phyloP scores from a whole-genome alignment of 1,140 invertebrate species.

The Cotesia typhae region DNA sequence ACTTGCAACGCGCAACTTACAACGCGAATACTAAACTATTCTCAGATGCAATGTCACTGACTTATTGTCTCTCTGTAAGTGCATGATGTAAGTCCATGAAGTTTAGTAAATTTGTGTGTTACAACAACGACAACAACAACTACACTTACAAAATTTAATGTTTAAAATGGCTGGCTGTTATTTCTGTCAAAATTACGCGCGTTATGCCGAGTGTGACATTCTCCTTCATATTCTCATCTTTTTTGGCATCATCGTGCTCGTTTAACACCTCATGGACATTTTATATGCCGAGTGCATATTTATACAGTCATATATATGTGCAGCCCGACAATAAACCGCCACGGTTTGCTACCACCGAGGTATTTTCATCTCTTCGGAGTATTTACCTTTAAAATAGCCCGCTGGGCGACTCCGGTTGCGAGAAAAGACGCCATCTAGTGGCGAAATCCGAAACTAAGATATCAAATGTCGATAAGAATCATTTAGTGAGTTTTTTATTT shows the following conservation, averaged over 20 bases:
- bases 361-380: too few relatives aligned
- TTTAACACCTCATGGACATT: slow-evolving; percentile 47
- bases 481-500: too few relatives aligned
- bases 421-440: too few relatives aligned
- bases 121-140: slow-evolving; percentile 4
- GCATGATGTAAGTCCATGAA: not conserved
- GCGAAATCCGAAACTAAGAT: too few relatives aligned
- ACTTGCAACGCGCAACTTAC: too few relatives aligned
- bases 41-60: slow-evolving; percentile 48
- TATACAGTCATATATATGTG: not conserved
- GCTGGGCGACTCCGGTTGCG: too few relatives aligned
- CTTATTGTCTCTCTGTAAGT: slow-evolving; percentile 57
- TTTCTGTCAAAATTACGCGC: slow-evolving; percentile 63
- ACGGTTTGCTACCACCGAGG: slow-evolving; percentile 4
- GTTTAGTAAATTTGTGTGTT: too few relatives aligned
- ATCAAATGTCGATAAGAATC: too few relatives aligned
- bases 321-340: slow-evolving; percentile 1
- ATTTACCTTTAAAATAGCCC: too few relatives aligned
- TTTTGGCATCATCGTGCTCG: slow-evolving; percentile 25
- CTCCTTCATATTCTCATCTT: slow-evolving; percentile 38
- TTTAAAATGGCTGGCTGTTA: slow-evolving; percentile 47
- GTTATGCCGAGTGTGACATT: slow-evolving; percentile 46
- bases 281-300: not conserved
- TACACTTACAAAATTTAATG: slow-evolving; percentile 9
- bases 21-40: slow-evolving; percentile 43